Conservation (phyloP, 2,113 vertebrate species). For the Mirza zaza region DNA sequence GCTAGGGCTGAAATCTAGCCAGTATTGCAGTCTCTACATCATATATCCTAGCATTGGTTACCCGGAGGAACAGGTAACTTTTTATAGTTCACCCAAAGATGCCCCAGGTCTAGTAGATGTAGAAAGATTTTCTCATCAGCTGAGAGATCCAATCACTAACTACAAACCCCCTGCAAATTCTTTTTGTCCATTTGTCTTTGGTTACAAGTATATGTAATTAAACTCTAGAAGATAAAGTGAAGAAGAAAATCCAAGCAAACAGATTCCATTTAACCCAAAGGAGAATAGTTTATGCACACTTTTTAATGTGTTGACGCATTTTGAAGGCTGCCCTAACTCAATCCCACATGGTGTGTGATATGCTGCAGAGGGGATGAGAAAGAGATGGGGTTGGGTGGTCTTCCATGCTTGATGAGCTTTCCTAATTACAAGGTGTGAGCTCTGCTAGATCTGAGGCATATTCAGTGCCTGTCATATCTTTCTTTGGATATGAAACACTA, state of each 20-base stretch:
- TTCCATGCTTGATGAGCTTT: neutral
- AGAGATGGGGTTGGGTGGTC: neutral
- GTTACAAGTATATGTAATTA: neutral
- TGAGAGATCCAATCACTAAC: neutral
- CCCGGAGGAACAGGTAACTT: neutral
- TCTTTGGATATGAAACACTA: conserved; percentile 17
- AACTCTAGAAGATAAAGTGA: neutral
- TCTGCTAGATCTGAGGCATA: neutral
- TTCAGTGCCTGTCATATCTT: neutral
- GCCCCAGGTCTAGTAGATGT: neutral
- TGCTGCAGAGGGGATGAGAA: neutral
- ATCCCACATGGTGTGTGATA: neutral
- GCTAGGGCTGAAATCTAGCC: neutral
- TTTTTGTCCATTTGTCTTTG: neutral
- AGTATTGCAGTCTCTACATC: neutral
- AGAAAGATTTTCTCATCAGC: neutral
- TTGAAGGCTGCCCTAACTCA: neutral
- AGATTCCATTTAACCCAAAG: conserved; percentile 2
- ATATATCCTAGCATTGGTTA: neutral
- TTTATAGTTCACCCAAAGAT: neutral
- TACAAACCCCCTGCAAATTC: neutral
- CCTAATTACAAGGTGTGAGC: neutral
- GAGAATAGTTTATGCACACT: neutral
- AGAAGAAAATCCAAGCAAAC: neutral
- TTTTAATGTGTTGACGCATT: neutral